Evolutionary conservation across 2,888 invertebrate species (phyloP).

Genomic region (Baronia brevicornis): DNA sequence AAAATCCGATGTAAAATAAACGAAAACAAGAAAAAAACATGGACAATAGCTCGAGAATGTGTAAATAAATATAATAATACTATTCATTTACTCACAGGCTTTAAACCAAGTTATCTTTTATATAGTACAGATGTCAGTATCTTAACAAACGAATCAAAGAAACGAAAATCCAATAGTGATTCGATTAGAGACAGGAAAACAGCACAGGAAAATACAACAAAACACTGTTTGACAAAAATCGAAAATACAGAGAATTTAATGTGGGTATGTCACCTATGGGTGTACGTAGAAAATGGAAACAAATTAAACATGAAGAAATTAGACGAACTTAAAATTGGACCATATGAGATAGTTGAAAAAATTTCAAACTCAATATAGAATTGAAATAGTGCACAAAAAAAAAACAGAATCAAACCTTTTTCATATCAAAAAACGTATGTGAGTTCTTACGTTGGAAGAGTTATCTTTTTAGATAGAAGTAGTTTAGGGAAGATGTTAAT

Average conservation of each 20-base stretch:
- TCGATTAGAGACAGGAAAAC: conserved; percentile 13
- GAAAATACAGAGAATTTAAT: conserved; percentile 1
- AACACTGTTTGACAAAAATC: conserved; percentile 12
- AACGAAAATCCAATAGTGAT: neutral
- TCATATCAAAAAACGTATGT: conserved; percentile 23
- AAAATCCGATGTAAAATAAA: conserved; percentile 28
- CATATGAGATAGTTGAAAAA: conserved; percentile 20
- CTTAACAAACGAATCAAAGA: conserved; percentile 16
- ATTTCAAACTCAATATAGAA: conserved; percentile 25
- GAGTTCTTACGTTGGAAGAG: no score
- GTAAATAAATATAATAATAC: conserved; percentile 17
- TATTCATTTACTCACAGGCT: conserved; percentile 16
- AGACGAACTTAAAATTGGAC: conserved; percentile 26
- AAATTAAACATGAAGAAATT: conserved; percentile 24
- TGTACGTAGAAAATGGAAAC: conserved; percentile 25
- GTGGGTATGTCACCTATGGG: no score
- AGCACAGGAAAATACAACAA: conserved; percentile 15
- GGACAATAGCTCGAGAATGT: conserved; percentile 23
- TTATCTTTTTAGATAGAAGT: no score
- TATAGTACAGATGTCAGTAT: conserved; percentile 11
- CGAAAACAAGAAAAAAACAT: conserved; percentile 19
- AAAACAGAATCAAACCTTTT: conserved; percentile 21
- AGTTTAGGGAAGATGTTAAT: no score
- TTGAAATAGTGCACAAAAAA: conserved; percentile 21
- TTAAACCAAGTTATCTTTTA: conserved; percentile 17